phyloP scores from a whole-genome alignment of 2,888 invertebrate genomes.

The Uropetala carovei region DNA sequence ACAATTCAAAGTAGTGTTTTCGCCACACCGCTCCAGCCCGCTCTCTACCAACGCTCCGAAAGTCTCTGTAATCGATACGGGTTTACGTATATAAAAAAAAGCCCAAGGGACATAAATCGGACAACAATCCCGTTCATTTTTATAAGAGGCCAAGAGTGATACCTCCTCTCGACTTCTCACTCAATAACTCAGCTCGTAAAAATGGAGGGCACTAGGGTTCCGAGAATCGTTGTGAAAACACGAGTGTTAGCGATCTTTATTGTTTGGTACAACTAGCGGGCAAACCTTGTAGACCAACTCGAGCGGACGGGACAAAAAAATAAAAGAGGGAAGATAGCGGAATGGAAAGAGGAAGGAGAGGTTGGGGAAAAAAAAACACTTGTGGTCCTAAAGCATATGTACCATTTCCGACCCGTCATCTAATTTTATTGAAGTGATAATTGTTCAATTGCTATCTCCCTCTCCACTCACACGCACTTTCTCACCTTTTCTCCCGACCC shows the following conservation, averaged over 20 bases:
- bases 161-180: conserved; percentile 7
- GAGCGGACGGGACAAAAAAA: conserved; percentile 26
- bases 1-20: not conserved
- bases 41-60: not conserved
- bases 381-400: not conserved
- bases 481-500: conserved; percentile 34
- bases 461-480: not conserved
- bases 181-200: conserved; percentile 53
- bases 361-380: not conserved
- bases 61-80: not conserved
- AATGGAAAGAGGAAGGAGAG: not conserved
- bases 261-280: not conserved
- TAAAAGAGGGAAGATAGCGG: not conserved
- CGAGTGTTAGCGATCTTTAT: conserved; percentile 52
- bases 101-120: not conserved
- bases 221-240: conserved; percentile 27
- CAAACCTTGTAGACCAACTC: not conserved
- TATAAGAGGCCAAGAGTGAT: not conserved
- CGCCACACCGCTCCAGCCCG: not conserved
- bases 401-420: conserved; percentile 5
- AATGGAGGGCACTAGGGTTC: conserved; percentile 42
- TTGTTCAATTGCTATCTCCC: conserved; percentile 46
- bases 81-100: not conserved
- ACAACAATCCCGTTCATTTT: not conserved
- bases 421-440: conserved; percentile 61